A percentile compares a stretch with the other conserved stretches of the same genome.
Evolutionary conservation across 1,140 invertebrate species (phyloP).

Genomic region (Drosophila santomea): DNA sequence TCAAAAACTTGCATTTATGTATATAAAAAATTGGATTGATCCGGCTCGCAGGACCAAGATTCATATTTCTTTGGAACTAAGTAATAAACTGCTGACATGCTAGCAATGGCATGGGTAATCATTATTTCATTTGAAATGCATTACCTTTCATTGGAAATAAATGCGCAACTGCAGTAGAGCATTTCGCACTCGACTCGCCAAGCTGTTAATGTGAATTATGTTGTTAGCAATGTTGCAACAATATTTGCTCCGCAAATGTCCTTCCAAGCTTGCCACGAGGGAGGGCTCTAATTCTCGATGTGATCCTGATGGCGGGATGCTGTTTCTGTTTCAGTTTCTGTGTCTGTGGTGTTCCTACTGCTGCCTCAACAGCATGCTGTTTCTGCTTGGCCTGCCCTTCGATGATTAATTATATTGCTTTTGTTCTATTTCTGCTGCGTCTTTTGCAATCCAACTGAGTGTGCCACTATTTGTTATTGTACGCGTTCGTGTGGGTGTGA

Average conservation of each 20-base stretch:
- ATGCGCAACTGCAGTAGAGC: constrained; percentile 2
- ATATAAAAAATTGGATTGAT: no score
- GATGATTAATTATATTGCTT: constrained; percentile 78
- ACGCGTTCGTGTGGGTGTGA: constrained; percentile 7
- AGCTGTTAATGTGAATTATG: constrained; percentile 44
- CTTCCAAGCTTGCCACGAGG: constrained; percentile 27
- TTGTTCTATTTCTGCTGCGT: constrained; percentile 62
- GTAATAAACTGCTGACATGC: no score
- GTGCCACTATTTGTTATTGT: constrained; percentile 13
- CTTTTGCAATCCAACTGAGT: constrained; percentile 43
- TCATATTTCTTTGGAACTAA: no score
- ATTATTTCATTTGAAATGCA: no score
- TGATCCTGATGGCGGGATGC: constrained; percentile 23
- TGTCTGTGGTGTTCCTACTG: not conserved
- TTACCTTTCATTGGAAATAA: not conserved
- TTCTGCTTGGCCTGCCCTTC: constrained; percentile 67
- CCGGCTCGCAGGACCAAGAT: no score
- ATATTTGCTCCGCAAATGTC: constrained; percentile 43
- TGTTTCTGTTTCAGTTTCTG: constrained; percentile 5
- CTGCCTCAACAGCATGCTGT: constrained; percentile 50
- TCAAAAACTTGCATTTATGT: no score
- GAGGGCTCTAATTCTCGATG: constrained; percentile 17
- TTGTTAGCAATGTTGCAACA: constrained; percentile 48
- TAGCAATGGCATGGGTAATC: not conserved
- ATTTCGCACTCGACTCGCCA: constrained; percentile 7